Conservation (phyloP, 2,797 vertebrate genomes). For the Tadarida brasiliensis region DNA sequence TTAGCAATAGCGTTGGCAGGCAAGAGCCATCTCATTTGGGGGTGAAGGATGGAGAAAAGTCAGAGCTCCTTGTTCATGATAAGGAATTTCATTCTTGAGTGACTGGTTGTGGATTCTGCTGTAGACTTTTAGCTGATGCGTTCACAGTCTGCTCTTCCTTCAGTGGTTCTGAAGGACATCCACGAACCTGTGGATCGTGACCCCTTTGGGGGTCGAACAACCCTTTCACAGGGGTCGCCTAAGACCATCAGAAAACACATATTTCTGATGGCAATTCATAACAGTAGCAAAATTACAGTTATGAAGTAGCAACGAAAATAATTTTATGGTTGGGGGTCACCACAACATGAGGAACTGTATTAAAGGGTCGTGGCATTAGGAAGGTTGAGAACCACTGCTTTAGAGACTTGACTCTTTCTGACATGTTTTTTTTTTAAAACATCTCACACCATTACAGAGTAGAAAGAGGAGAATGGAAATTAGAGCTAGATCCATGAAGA, state of each 20-base stretch:
- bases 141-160: neutral
- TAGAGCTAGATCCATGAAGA: neutral
- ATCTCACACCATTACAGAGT: neutral
- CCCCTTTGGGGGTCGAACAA: no score
- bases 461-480: neutral
- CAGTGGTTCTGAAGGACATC: no score
- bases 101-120: neutral
- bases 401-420: neutral
- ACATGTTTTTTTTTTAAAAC: constrained; percentile 15
- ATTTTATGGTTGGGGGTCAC: no score
- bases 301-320: no score
- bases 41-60: neutral
- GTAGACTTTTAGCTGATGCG: neutral
- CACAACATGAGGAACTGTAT: no score
- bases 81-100: constrained; percentile 29
- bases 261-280: no score
- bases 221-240: no score
- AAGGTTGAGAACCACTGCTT: no score
- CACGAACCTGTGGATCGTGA: no score
- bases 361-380: no score
- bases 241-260: no score
- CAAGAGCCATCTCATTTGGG: neutral
- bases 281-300: no score
- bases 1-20: neutral
- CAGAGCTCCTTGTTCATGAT: neutral